Evolutionary conservation across 1,140 invertebrate species (phyloP).

Genomic region (Diabrotica virgifera): DNA sequence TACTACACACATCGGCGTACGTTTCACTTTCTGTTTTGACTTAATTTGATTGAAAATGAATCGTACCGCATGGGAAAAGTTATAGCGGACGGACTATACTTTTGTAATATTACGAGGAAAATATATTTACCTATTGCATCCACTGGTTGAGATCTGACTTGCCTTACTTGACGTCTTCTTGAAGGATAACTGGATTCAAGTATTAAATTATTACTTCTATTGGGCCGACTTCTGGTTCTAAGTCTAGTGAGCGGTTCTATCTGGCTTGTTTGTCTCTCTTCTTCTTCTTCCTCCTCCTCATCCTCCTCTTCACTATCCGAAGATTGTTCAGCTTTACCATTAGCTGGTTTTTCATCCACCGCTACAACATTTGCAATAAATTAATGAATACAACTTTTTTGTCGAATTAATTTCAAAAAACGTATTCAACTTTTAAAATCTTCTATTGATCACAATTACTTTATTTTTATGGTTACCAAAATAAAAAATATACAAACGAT

Average conservation of each 20-base stretch:
- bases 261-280: neutral
- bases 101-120: no score
- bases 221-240: neutral
- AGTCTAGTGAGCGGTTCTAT: neutral
- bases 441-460: no score
- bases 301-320: neutral
- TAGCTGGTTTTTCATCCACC: neutral
- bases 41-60: no score
- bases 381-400: neutral
- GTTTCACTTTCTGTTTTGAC: no score
- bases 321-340: neutral
- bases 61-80: no score
- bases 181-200: conserved; percentile 1
- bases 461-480: no score
- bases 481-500: no score
- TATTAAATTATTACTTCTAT: neutral
- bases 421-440: neutral
- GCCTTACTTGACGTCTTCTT: neutral
- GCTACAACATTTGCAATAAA: neutral
- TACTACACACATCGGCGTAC: no score
- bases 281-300: neutral
- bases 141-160: neutral
- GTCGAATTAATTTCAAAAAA: neutral
- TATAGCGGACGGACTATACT: no score
- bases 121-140: neutral